Evolutionary conservation across 2,888 invertebrate species (phyloP).

Genomic region (Melanostoma mellinum): DNA sequence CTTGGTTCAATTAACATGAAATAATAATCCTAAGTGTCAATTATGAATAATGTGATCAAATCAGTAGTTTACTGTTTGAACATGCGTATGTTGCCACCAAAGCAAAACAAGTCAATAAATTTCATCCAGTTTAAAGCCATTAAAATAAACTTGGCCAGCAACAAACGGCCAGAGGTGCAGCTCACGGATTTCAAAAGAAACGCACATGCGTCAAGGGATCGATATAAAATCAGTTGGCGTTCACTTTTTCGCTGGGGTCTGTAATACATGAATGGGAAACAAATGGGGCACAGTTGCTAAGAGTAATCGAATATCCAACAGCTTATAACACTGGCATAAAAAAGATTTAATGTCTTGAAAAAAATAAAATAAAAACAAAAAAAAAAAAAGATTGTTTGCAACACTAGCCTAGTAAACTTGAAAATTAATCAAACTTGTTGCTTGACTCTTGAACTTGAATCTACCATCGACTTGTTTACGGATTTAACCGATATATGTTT

Average conservation of each 20-base stretch:
- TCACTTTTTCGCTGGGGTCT: constrained; percentile 6
- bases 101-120: constrained; percentile 18
- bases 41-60: constrained; percentile 33
- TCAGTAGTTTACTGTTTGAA: constrained; percentile 19
- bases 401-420: constrained; percentile 62
- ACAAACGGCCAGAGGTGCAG: not conserved
- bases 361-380: constrained; percentile 7
- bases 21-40: not conserved
- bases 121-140: constrained; percentile 7
- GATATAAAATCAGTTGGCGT: constrained; percentile 17
- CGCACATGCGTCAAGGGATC: constrained; percentile 66
- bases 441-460: constrained; percentile 63
- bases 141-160: not conserved
- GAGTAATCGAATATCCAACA: not conserved
- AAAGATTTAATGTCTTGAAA: not conserved
- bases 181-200: constrained; percentile 15
- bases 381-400: constrained; percentile 24
- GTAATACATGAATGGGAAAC: not conserved
- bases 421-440: constrained; percentile 53
- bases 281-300: constrained; percentile 3
- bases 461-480: constrained; percentile 16
- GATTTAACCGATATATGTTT: constrained; percentile 7
- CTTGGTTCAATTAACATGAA: not conserved
- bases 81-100: constrained; percentile 20
- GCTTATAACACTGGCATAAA: constrained; percentile 6